phyloP scores from a whole-genome alignment of 1,140 invertebrate species.

The Camponotus floridanus region DNA sequence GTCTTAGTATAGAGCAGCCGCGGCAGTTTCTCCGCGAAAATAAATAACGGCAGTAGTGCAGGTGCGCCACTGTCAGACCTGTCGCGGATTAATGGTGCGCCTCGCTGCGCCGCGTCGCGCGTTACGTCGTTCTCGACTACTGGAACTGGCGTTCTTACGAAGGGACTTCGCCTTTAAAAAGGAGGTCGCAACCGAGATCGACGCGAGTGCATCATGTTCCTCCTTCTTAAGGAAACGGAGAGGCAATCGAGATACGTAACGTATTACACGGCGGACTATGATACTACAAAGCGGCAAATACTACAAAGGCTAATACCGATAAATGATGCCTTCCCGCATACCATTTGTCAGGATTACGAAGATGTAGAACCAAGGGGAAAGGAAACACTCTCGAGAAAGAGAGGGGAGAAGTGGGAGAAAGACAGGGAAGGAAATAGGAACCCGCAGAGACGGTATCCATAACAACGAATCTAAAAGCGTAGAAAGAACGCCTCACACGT shows the following conservation, averaged over 20 bases:
- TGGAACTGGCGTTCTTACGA: slow-evolving; percentile 24
- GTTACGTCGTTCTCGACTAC: slow-evolving; percentile 13
- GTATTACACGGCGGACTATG: slow-evolving; percentile 60
- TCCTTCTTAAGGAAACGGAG: neutral
- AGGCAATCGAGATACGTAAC: slow-evolving; percentile 39
- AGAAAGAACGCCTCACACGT: slow-evolving; percentile 1
- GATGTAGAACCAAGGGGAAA: neutral
- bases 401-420: neutral
- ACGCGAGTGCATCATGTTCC: slow-evolving; percentile 49
- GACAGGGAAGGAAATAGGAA: neutral
- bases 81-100: slow-evolving; percentile 53
- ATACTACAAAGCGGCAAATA: slow-evolving; percentile 49
- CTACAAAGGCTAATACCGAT: slow-evolving; percentile 69
- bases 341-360: slow-evolving; percentile 72
- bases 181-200: slow-evolving; percentile 39
- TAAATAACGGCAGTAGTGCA: slow-evolving; percentile 63
- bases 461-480: neutral
- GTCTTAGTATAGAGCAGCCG: slow-evolving; percentile 55
- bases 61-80: slow-evolving; percentile 61
- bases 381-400: neutral
- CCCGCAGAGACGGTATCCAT: too few species aligned
- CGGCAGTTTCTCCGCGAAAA: slow-evolving; percentile 44
- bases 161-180: slow-evolving; percentile 31
- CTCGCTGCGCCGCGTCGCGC: neutral
- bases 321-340: slow-evolving; percentile 59